These are phyloP conservation scores for Uria lomvia DNA, from an alignment of 2,113 vertebrate genomes.

Conservation along the genomic window DNA sequence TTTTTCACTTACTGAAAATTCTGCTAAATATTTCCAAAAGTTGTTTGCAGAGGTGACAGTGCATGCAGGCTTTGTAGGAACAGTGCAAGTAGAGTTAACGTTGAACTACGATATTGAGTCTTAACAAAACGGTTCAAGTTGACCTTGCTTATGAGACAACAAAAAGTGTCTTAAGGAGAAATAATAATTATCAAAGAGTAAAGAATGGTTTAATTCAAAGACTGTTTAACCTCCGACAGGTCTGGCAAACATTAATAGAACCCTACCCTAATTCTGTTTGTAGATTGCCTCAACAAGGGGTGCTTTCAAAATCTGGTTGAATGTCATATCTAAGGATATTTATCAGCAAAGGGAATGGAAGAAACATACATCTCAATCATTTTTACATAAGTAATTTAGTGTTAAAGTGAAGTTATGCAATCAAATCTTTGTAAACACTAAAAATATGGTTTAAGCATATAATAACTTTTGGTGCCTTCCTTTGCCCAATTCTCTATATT, in stretches of 20 bases:
- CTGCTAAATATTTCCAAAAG: not conserved
- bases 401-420: not conserved
- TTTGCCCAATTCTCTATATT: not conserved
- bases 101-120: not conserved
- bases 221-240: slow-evolving; percentile 37
- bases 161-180: slow-evolving; percentile 69
- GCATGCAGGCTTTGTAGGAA: not conserved
- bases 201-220: slow-evolving; percentile 73
- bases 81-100: not conserved
- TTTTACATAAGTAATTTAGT: not conserved
- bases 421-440: not conserved
- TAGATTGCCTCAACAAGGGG: not conserved
- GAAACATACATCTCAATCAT: not conserved
- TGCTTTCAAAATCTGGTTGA: not conserved
- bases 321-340: not conserved
- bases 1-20: not conserved
- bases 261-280: not conserved
- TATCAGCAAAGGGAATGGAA: not conserved
- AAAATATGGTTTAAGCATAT: not conserved
- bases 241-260: slow-evolving; percentile 51
- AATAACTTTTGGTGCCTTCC: not conserved
- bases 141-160: slow-evolving; percentile 63
- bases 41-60: not conserved
- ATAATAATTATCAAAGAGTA: slow-evolving; percentile 65
- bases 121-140: slow-evolving; percentile 50